A percentile compares a stretch with the other conserved stretches of the same genome.
These are phyloP conservation scores for Lithophane semibrunnea DNA, from an alignment of 2,888 invertebrate species.

Conservation along the genomic window DNA sequence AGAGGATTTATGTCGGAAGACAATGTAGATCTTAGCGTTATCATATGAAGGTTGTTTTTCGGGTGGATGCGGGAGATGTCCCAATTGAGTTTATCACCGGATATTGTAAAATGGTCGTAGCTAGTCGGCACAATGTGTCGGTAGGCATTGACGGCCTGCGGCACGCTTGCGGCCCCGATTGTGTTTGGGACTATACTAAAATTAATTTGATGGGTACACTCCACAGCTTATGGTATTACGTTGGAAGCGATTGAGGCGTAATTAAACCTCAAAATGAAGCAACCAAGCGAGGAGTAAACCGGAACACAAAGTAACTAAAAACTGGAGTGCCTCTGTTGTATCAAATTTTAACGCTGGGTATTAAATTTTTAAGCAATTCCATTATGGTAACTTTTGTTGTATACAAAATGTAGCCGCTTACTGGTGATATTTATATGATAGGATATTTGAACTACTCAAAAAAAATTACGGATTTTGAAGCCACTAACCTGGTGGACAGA, in stretches of 20 bases:
- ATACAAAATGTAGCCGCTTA: background rate
- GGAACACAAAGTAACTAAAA: constrained; percentile 43
- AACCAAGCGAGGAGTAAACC: constrained; percentile 39
- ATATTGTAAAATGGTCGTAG: constrained; percentile 89
- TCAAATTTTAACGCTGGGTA: constrained; percentile 27
- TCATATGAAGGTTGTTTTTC: constrained; percentile 75
- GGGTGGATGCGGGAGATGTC: constrained; percentile 69
- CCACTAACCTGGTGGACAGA: constrained; percentile 86
- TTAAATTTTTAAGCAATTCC: constrained; percentile 1
- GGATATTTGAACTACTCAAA: background rate
- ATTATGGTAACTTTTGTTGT: background rate
- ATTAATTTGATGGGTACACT: constrained; percentile 67
- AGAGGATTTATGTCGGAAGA: constrained; percentile 60
- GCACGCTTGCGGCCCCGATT: constrained; percentile 71
- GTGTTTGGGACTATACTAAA: constrained; percentile 72
- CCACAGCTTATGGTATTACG: constrained; percentile 65
- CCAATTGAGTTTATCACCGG: constrained; percentile 89
- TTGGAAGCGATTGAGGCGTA: constrained; percentile 53
- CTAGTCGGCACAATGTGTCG: constrained; percentile 81
- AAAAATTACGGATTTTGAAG: background rate
- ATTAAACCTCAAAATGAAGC: constrained; percentile 59
- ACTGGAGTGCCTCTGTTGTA: constrained; percentile 26
- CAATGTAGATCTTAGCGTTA: constrained; percentile 78
- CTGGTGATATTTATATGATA: background rate
- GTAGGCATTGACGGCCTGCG: constrained; percentile 81